Percentiles rank a stretch among this genome's conserved stretches.
phyloP scores from a whole-genome alignment of 2,113 vertebrate genomes.

The Neopipo cinnamomea region DNA sequence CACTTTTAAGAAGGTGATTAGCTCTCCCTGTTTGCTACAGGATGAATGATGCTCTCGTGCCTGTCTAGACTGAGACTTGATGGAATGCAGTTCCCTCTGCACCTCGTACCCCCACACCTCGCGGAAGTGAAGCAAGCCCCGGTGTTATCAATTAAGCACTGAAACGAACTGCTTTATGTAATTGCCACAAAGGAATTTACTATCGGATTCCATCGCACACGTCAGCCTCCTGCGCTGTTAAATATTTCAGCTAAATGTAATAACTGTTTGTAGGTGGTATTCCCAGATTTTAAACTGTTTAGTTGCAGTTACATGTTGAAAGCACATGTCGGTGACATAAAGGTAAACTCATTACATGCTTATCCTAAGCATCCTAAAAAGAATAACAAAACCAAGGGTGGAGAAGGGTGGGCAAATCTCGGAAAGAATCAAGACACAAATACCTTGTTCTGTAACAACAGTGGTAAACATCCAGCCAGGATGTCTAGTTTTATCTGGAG shows the following conservation, averaged over 20 bases:
- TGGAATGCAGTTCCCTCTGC: conserved; percentile 48
- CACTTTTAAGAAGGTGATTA: conserved; percentile 11
- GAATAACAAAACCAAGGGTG: background rate
- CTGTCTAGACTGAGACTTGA: conserved; percentile 44
- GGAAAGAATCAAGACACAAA: conserved; percentile 4
- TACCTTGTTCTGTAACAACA: background rate
- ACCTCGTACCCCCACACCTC: background rate
- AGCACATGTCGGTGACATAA: background rate
- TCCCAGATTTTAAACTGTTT: background rate
- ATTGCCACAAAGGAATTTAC: conserved; percentile 32
- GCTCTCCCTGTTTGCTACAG: conserved; percentile 29
- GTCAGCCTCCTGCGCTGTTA: background rate
- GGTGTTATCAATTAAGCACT: background rate
- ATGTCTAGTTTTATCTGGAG: background rate
- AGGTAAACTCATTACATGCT: background rate
- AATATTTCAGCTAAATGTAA: conserved; percentile 23
- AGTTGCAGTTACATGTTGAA: background rate
- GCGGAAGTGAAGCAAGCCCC: conserved; percentile 1
- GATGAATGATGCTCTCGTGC: conserved; percentile 17
- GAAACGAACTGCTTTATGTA: background rate
- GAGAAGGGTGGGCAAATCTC: conserved; percentile 16
- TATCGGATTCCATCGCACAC: background rate
- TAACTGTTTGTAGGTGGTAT: background rate
- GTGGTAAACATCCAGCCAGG: conserved; percentile 26
- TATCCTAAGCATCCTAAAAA: background rate